Percentiles rank a stretch among this genome's conserved stretches.
These are phyloP conservation scores for Loriculus beryllinus DNA, from an alignment of 2,797 vertebrate genomes.

Conservation along the genomic window DNA sequence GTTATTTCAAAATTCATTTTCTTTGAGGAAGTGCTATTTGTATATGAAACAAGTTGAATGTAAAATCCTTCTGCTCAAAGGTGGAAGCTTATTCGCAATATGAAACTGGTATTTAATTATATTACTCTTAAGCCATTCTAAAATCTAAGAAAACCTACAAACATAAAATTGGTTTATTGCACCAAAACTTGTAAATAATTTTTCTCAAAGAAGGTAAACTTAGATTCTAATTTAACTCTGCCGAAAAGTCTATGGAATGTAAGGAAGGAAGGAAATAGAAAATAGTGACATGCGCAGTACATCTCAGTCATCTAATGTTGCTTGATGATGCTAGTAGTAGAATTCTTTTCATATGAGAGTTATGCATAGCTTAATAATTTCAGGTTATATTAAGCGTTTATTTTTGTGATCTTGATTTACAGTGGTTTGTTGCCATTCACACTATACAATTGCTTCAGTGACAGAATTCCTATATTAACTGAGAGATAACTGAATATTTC, in stretches of 20 bases:
- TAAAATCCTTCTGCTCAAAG: not conserved
- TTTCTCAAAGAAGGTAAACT: not conserved
- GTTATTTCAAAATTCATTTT: constrained; percentile 5
- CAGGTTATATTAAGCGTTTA: not conserved
- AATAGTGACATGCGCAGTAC: not conserved
- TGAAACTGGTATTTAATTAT: not conserved
- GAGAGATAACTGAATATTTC: constrained; percentile 9
- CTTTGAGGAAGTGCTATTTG: not conserved
- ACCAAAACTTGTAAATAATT: not conserved
- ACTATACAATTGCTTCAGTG: not conserved
- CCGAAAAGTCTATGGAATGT: not conserved
- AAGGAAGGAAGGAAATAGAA: not conserved
- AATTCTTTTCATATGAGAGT: not conserved
- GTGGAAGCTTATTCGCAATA: not conserved
- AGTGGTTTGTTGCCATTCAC: not conserved
- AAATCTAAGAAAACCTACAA: not conserved
- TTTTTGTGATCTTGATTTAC: not conserved
- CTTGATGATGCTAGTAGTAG: not conserved
- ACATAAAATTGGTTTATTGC: not conserved
- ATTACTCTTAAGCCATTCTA: not conserved
- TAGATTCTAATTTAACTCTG: not conserved
- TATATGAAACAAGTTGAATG: not conserved
- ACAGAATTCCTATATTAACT: not conserved
- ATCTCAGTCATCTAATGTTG: not conserved
- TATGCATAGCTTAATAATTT: not conserved